A percentile compares a stretch with the other conserved stretches of the same genome.
These are phyloP conservation scores for Leptopilina boulardi DNA, from an alignment of 1,140 invertebrate genomes.

Conservation along the genomic window DNA sequence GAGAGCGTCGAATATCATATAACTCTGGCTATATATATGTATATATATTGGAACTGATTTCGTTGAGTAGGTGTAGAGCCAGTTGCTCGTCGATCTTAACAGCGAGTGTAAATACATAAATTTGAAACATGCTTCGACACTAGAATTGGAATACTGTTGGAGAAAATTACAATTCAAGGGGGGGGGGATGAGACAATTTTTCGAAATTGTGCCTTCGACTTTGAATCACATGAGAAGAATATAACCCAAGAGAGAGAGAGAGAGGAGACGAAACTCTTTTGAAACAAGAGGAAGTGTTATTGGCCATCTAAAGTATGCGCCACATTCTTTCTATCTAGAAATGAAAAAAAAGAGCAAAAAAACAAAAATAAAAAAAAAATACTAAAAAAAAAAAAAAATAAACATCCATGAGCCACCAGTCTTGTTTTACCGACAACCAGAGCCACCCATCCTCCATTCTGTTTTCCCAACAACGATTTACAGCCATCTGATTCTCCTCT, in stretches of 20 bases:
- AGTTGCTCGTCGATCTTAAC: constrained; percentile 31
- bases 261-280: neutral
- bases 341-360: constrained; percentile 16
- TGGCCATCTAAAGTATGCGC: constrained; percentile 24
- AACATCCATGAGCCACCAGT: constrained; percentile 24
- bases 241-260: neutral
- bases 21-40: too few relatives aligned
- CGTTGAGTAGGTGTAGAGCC: neutral
- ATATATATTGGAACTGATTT: constrained; percentile 26
- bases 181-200: neutral
- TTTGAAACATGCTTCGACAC: constrained; percentile 3
- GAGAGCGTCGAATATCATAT: neutral
- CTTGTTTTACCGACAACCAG: constrained; percentile 27
- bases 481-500: constrained; percentile 21
- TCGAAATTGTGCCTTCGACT: neutral
- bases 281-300: constrained; percentile 15
- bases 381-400: neutral
- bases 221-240: constrained; percentile 1
- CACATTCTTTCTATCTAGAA: constrained; percentile 17
- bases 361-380: neutral
- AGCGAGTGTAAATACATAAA: constrained; percentile 29
- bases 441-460: constrained; percentile 30
- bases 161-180: neutral
- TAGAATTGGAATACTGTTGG: neutral
- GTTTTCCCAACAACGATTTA: constrained; percentile 30